Base-by-base conservation (phyloP, 2,888 invertebrate genomes). In the Bursaphelenchus okinawaensis region DNA sequence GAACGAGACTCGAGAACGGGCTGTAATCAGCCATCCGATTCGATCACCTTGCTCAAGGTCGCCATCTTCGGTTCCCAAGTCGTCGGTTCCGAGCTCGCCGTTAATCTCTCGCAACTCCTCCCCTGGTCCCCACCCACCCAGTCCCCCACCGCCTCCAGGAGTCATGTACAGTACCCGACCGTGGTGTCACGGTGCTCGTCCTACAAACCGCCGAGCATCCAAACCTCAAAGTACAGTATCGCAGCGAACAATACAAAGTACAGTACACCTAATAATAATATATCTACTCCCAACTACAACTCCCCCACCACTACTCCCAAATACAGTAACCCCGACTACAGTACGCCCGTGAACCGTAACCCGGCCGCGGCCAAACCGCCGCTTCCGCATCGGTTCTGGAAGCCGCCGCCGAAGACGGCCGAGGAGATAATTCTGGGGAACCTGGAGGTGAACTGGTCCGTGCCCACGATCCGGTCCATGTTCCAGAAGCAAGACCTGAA, bases 361-460 rank as follows among this genome's bases (percentile, higher is more conserved):
- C 12, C 23, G 19, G 16, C 54, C 16, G 54, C 54, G 7, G 54
- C 22, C 16, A 22, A 22, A 26, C 54, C 40, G 12, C 40, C 40
- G n/a, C 3, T 40, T n/a, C 40, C 40, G 16, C 12, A 40, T 40
- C 23, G 23, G 16, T 27, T 12, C 16, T 68, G 68, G 20, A 67
- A 59, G 9, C 70, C 71, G 0, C 70, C 71, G 12, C 55, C 55
- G 51, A 31, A 62, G 31, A 73, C 70, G 0, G 73, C 71, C 22
- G 73, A 68, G 20, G 71, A 71, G 29, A 62, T 70, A 22, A 26
- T 69, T 7, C 57, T 70, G 19, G 67, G 78, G 55, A 74, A 72
- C 20, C 54, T 77, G 58, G 78, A 79, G 66, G 77, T 77, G 62
- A 76, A 76, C 64, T 77, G 77, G 77, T 72, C 72, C 62, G 77